Base-by-base conservation (phyloP, 2,113 vertebrate species). In the Guaruba guarouba region DNA sequence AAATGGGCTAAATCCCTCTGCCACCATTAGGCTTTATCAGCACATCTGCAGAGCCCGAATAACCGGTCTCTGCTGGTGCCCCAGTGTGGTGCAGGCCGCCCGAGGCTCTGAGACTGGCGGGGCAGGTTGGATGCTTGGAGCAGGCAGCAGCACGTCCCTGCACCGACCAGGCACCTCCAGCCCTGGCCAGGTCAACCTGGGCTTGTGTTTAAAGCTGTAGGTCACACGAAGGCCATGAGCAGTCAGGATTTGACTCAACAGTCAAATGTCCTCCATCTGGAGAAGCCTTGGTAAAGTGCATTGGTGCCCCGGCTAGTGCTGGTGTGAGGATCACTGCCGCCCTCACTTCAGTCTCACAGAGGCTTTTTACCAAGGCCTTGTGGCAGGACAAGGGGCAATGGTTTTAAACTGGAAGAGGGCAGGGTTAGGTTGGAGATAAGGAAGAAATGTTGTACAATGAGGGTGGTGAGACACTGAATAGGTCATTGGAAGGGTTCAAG, bases 41-140 rank as follows among this genome's bases (percentile, higher is more conserved):
- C 79, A 63, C 82, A 70, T 86, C 93, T 78, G 28, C 24, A 48
- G 51, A 64, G 76, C 90, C 68, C 0, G 1, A 81, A 74, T 62
- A 92, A 90, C 68, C 2, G 1, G 85, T 84, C 5, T 0, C 71
- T 0, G 1, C 76, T 46, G 67, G 79, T 76, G 86, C 80, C 91
- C 73, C 0, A 0, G 22, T 9, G 44, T 6, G 8, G 10, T 27
- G 76, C 83, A 77, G 80, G 35, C 67, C 3, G 16, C 44, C 64
- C 23, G 88, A 81, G 80, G 75, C 71, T 73, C 70, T 7, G 1
- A 23, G 79, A 49, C 52, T 0, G 0, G 64, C 0, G 0, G 67
- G 51, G 74, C 51, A 49, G 52, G 18, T 51, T 0, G 0, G 57
- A 8, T 75, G 55, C 2, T 81, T 0, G 1, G 71, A 78, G 77